These are phyloP conservation scores for Oryzias curvinotus DNA, from an alignment of 2,113 vertebrate genomes.

Conservation along the genomic window DNA sequence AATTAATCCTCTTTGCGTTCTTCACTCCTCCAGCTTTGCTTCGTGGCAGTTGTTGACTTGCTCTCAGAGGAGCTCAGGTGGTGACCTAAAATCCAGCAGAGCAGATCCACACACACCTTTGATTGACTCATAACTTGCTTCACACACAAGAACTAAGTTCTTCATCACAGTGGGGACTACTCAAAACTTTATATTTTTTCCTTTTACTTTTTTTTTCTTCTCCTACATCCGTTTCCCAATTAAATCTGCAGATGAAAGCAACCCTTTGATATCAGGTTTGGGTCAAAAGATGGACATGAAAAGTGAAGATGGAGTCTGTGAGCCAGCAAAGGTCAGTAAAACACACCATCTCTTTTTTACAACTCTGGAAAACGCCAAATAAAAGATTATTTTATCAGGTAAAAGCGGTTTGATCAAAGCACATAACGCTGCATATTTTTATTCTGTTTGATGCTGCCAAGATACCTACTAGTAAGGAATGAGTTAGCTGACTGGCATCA, in stretches of 20 bases:
- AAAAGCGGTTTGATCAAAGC: background rate
- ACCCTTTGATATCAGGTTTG: slow-evolving; percentile 3
- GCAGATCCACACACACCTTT: slow-evolving; percentile 6
- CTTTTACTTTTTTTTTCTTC: slow-evolving; percentile 21
- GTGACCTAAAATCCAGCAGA: slow-evolving; percentile 36
- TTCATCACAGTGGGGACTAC: background rate
- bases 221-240: background rate
- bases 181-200: slow-evolving; percentile 1
- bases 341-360: background rate
- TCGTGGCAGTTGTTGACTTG: slow-evolving; percentile 43
- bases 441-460: background rate
- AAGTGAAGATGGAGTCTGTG: slow-evolving; percentile 18
- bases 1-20: slow-evolving; percentile 76
- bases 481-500: background rate
- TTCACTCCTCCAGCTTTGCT: slow-evolving; percentile 52
- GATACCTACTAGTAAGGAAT: background rate
- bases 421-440: background rate
- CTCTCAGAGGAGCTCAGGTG: slow-evolving; percentile 47
- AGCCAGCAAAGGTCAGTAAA: slow-evolving; percentile 50
- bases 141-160: background rate
- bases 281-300: slow-evolving; percentile 20
- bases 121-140: slow-evolving; percentile 1
- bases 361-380: background rate
- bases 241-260: slow-evolving; percentile 29
- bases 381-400: background rate